phyloP scores from a whole-genome alignment of 2,797 vertebrate genomes.

The Carapus acus region DNA sequence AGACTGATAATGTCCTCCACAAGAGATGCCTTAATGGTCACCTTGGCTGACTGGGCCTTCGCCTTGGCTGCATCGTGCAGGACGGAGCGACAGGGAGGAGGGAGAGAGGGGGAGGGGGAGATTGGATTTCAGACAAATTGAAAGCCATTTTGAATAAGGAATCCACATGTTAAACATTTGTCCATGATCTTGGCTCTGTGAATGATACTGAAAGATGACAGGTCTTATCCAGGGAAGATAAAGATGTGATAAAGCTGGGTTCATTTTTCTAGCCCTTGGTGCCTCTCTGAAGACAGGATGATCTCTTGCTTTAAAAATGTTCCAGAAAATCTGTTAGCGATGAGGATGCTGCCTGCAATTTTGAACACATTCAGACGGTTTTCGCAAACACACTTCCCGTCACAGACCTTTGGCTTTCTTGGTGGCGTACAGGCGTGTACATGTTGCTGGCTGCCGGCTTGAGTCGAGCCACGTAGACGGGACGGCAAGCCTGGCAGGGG shows the following conservation, averaged over 20 bases:
- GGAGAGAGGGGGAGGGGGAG: conserved; percentile 9
- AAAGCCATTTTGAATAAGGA: background rate
- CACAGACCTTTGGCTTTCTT: conserved; percentile 84
- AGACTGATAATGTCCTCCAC: conserved; percentile 89
- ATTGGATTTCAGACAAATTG: conserved; percentile 30
- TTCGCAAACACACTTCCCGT: background rate
- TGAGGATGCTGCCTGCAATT: too few relatives aligned
- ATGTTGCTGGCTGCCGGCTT: conserved; percentile 31
- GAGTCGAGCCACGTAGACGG: conserved; percentile 17
- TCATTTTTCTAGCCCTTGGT: background rate
- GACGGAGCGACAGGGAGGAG: conserved; percentile 6
- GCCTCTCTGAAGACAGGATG: too few relatives aligned
- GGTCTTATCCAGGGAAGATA: background rate
- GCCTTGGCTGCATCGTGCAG: conserved; percentile 75
- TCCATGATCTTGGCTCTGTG: background rate
- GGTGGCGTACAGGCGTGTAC: conserved; percentile 78
- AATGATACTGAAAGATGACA: background rate
- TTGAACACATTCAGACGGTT: too few relatives aligned
- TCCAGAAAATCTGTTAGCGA: background rate
- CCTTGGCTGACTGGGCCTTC: conserved; percentile 80
- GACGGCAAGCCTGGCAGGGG: conserved; percentile 19
- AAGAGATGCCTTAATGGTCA: conserved; percentile 83
- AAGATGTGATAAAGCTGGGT: background rate
- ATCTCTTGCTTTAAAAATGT: background rate
- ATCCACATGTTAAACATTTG: background rate